Conservation (phyloP, 2,797 vertebrate genomes). For the Sternotherus odoratus region DNA sequence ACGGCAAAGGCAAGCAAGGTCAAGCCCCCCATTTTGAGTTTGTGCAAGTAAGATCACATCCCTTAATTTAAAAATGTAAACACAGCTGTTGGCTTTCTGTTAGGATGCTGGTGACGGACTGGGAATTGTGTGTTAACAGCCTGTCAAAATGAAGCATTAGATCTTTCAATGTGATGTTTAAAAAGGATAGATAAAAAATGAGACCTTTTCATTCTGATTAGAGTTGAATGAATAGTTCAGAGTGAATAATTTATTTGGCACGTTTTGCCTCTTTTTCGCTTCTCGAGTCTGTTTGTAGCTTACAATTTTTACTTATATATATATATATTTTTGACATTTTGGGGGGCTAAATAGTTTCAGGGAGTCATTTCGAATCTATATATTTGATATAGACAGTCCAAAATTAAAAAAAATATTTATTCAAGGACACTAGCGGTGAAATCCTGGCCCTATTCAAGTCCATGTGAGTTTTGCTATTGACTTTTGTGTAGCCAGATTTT, state of each 20-base stretch:
- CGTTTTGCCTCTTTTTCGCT: not conserved
- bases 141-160: not conserved
- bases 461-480: not conserved
- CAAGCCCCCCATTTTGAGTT: not conserved
- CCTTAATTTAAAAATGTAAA: not conserved
- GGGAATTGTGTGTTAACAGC: not conserved
- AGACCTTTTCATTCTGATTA: not conserved
- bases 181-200: rapidly evolving
- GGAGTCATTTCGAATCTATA: not conserved
- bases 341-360: not conserved
- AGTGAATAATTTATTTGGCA: not conserved
- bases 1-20: not conserved
- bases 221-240: not conserved
- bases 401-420: not conserved
- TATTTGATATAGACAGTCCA: not conserved
- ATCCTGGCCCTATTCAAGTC: not conserved
- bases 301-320: not conserved
- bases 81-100: not conserved
- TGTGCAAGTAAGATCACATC: not conserved
- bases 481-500: not conserved
- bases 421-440: not conserved
- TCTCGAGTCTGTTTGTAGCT: not conserved
- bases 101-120: not conserved
- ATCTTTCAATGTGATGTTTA: not conserved
- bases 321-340: not conserved